phyloP scores from a whole-genome alignment of 2,888 invertebrate species.

The Myathropa florea region DNA sequence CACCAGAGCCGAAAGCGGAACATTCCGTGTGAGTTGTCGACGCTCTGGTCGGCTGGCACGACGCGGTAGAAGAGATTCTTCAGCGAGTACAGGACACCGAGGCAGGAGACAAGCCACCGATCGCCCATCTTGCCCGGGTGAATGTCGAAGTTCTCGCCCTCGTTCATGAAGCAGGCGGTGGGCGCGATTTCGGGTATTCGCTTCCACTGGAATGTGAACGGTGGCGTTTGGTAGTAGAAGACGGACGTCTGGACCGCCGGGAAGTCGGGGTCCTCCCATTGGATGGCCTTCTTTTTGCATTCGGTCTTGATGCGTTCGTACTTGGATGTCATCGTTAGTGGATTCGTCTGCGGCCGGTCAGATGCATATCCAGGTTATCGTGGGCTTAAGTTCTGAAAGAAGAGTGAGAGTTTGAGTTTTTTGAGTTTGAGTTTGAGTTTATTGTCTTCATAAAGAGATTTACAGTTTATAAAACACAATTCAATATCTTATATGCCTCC shows the following conservation, averaged over 20 bases:
- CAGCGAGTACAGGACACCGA: conserved; percentile 91
- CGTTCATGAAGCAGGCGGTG: conserved; percentile 82
- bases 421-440: neutral
- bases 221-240: conserved; percentile 96
- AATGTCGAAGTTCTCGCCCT: conserved; percentile 89
- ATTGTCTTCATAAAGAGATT: no score
- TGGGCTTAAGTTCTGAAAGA: conserved; percentile 2
- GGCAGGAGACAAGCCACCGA: conserved; percentile 93
- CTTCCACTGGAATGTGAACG: conserved; percentile 95
- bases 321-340: conserved; percentile 78
- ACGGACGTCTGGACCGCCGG: conserved; percentile 93
- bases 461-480: no score
- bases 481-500: no score
- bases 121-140: conserved; percentile 94
- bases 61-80: conserved; percentile 95
- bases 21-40: conserved; percentile 87
- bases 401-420: neutral
- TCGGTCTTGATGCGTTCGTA: conserved; percentile 91
- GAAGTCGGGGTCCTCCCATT: conserved; percentile 96
- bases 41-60: conserved; percentile 93
- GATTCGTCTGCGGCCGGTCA: conserved; percentile 8
- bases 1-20: conserved; percentile 96
- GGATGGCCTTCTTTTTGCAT: conserved; percentile 89
- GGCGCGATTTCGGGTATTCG: conserved; percentile 87
- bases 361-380: conserved; percentile 52